Percentiles rank a stretch among this genome's conserved stretches.
phyloP scores from a whole-genome alignment of 2,797 vertebrate species.

The Lemur catta region DNA sequence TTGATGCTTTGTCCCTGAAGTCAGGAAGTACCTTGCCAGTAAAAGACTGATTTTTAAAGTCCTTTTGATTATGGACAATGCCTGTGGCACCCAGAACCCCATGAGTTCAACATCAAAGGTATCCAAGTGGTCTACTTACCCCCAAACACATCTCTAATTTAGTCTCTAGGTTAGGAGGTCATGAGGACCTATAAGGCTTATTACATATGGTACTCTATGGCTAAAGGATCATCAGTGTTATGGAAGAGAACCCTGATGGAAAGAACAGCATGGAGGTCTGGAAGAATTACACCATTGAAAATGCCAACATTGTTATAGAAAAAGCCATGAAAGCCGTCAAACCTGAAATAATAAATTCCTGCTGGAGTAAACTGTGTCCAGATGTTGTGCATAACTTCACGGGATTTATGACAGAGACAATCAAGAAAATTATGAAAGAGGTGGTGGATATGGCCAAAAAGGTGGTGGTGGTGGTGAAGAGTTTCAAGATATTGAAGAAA shows the following conservation, averaged over 20 bases:
- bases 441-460: neutral
- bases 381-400: neutral
- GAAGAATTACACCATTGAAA: neutral
- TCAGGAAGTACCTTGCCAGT: neutral
- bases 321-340: neutral
- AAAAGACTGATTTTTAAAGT: neutral
- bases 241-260: neutral
- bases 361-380: neutral
- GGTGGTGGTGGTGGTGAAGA: neutral
- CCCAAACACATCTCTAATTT: neutral
- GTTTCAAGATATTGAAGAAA: neutral
- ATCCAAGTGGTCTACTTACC: neutral
- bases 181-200: neutral
- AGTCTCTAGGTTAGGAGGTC: neutral
- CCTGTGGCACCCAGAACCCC: neutral
- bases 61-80: neutral
- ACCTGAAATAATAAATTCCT: neutral
- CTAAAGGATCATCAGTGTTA: neutral
- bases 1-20: neutral
- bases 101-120: neutral
- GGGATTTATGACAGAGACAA: neutral
- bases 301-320: neutral
- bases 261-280: neutral
- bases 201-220: neutral
- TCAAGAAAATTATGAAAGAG: neutral